Evolutionary conservation across 2,113 vertebrate species (phyloP).

Genomic region (Pteropus alecto): DNA sequence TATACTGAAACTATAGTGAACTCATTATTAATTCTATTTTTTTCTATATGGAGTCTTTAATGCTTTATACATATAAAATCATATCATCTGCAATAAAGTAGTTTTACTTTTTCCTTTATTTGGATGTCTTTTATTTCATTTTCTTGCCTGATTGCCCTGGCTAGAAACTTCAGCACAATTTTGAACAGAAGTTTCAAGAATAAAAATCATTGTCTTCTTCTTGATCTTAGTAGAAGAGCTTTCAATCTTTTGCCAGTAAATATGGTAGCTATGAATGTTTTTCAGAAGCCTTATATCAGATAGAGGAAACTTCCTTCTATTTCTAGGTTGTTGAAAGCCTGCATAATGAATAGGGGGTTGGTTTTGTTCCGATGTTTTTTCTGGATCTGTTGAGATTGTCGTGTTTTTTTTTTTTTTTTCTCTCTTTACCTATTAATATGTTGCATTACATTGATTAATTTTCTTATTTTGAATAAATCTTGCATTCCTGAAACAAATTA

Average conservation of each 20-base stretch:
- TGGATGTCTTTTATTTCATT: not conserved
- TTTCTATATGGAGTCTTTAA: not conserved
- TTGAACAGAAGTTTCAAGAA: not conserved
- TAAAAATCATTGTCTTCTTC: not conserved
- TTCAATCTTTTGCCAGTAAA: not conserved
- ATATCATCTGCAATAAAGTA: not conserved
- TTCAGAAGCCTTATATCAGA: not conserved
- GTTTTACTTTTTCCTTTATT: not conserved
- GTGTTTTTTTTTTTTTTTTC: not conserved
- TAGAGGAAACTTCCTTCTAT: not conserved
- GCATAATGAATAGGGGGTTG: not conserved
- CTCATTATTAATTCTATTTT: not conserved
- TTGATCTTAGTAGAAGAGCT: not conserved
- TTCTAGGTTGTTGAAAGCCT: not conserved
- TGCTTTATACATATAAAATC: not conserved
- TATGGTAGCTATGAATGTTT: not conserved
- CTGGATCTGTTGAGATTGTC: not conserved
- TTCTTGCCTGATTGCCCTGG: not conserved
- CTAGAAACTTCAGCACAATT: not conserved
- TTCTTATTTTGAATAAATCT: not conserved
- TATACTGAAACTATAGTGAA: not conserved
- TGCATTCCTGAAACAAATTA: not conserved
- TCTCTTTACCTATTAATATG: not conserved
- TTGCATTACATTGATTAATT: not conserved
- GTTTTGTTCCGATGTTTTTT: not conserved